These are phyloP conservation scores for Oncorhynchus gorbuscha DNA, from an alignment of 2,113 vertebrate species.

Conservation along the genomic window DNA sequence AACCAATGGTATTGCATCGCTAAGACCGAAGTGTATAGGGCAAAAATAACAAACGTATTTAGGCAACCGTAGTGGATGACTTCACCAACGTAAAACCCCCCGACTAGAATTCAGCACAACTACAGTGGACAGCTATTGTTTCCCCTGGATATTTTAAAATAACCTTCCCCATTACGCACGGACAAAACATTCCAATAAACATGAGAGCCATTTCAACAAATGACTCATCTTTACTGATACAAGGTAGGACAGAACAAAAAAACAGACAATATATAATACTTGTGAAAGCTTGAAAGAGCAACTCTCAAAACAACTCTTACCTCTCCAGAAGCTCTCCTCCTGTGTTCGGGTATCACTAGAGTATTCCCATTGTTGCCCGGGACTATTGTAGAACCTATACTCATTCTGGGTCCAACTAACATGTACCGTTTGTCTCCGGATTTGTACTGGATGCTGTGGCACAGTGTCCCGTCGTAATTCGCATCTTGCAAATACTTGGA, in stretches of 20 bases:
- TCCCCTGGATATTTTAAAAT: neutral
- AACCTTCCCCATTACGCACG: neutral
- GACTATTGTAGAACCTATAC: slow-evolving; percentile 33
- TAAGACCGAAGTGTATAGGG: neutral
- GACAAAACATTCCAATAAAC: neutral
- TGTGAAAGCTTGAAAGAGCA: neutral
- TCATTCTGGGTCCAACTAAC: slow-evolving; percentile 41
- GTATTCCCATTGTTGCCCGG: slow-evolving; percentile 35
- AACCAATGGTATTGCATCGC: neutral
- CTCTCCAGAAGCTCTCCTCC: slow-evolving; percentile 11
- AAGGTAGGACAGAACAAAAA: neutral
- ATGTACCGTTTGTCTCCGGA: slow-evolving; percentile 40
- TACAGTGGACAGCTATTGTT: too few relatives aligned
- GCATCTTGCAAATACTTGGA: slow-evolving; percentile 21
- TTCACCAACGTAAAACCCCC: too few relatives aligned
- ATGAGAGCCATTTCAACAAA: neutral
- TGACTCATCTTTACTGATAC: too few relatives aligned
- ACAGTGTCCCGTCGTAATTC: slow-evolving; percentile 30
- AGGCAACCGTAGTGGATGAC: too few relatives aligned
- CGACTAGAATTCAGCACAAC: too few relatives aligned
- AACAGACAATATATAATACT: neutral
- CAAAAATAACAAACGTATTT: neutral
- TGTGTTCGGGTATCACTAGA: slow-evolving; percentile 19
- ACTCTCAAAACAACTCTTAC: slow-evolving; percentile 4
- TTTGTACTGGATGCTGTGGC: slow-evolving; percentile 31